Percentiles rank a stretch among this genome's conserved stretches.
These are phyloP conservation scores for Leptodactylus fuscus DNA, from an alignment of 2,113 vertebrate species.

Conservation along the genomic window DNA sequence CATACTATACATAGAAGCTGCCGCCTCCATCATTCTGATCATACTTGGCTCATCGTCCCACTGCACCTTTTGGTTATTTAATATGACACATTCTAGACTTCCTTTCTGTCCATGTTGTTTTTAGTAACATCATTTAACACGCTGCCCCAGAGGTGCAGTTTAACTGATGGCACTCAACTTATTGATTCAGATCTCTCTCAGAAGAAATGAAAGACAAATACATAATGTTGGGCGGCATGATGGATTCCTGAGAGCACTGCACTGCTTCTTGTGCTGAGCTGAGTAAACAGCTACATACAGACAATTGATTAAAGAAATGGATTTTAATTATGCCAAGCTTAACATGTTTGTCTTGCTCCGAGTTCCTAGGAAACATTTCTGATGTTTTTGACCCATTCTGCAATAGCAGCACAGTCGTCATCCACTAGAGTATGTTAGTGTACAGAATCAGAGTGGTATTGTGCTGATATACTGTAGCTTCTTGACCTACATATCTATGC, in stretches of 20 bases:
- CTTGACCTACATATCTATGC: background rate
- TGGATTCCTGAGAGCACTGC: slow-evolving; percentile 17
- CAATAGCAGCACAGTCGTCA: background rate
- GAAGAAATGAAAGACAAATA: slow-evolving; percentile 42
- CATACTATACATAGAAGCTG: background rate
- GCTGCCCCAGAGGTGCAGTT: slow-evolving; percentile 27
- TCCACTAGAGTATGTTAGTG: background rate
- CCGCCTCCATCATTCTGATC: slow-evolving; percentile 22
- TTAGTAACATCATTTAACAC: slow-evolving; percentile 42
- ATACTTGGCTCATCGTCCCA: slow-evolving; percentile 26
- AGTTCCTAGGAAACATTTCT: background rate
- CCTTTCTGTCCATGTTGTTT: slow-evolving; percentile 27
- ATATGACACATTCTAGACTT: slow-evolving; percentile 33
- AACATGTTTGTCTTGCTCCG: background rate
- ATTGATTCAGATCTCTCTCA: slow-evolving; percentile 40
- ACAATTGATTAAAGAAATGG: slow-evolving; percentile 17
- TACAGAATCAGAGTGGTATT: background rate
- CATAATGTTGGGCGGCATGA: slow-evolving; percentile 30
- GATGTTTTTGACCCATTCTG: background rate
- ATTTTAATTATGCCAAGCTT: slow-evolving; percentile 14
- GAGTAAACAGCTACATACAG: slow-evolving; percentile 18
- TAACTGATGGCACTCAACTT: slow-evolving; percentile 41
- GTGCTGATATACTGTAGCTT: background rate
- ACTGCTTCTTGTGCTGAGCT: background rate
- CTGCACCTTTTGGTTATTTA: slow-evolving; percentile 32